Evolutionary conservation across 2,797 vertebrate species (phyloP).

Genomic region (Crypturellus tataupa): DNA sequence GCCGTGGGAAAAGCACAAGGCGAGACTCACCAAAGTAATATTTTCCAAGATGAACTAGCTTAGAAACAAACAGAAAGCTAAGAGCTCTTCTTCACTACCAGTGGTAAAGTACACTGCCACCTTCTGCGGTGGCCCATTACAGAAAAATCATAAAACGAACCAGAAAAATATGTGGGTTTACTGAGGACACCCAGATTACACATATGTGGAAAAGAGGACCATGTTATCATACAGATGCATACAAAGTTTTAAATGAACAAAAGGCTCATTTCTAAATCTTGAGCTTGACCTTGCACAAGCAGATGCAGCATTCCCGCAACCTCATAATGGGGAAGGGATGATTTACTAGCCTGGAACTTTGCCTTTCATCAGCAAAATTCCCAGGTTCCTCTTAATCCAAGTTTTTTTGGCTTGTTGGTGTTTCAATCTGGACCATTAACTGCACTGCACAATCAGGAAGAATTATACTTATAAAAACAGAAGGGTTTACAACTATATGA

Average conservation of each 20-base stretch:
- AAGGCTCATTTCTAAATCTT: background rate
- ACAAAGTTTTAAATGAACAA: background rate
- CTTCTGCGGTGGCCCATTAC: background rate
- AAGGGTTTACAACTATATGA: background rate
- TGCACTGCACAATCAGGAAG: slow-evolving; percentile 1
- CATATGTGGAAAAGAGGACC: accelerated
- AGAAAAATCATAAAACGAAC: background rate
- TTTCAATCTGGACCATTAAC: slow-evolving; percentile 1
- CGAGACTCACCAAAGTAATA: background rate
- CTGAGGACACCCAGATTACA: background rate
- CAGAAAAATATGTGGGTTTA: background rate
- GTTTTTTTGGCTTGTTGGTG: no score
- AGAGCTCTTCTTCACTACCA: background rate
- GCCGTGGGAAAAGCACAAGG: background rate
- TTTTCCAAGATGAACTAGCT: background rate
- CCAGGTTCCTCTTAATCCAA: background rate
- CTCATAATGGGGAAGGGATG: background rate
- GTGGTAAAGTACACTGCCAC: background rate
- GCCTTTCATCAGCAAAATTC: background rate
- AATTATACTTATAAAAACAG: background rate
- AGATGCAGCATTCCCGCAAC: background rate
- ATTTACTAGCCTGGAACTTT: background rate
- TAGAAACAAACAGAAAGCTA: background rate
- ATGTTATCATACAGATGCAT: accelerated
- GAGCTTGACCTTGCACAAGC: background rate